These are phyloP conservation scores for Ormia ochracea DNA, from an alignment of 2,888 invertebrate genomes.

Conservation along the genomic window DNA sequence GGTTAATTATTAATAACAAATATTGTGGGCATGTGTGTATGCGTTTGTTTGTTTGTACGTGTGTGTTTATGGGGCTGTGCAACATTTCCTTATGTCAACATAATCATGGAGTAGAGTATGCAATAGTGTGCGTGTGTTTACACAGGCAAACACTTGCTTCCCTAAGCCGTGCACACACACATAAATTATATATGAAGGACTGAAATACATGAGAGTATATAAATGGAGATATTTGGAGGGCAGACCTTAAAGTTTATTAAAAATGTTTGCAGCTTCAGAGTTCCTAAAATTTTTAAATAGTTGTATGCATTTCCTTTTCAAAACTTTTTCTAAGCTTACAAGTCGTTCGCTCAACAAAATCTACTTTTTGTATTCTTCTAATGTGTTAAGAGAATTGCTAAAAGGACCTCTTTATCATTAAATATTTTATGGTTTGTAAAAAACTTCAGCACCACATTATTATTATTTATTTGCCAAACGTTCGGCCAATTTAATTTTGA, in stretches of 20 bases:
- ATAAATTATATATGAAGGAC: neutral
- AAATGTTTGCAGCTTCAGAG: neutral
- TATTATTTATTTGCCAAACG: slow-evolving; percentile 48
- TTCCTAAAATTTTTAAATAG: neutral
- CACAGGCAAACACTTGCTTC: slow-evolving; percentile 49
- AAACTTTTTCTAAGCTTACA: no score
- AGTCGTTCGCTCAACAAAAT: no score
- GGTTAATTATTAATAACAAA: slow-evolving; percentile 59
- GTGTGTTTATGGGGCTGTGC: neutral
- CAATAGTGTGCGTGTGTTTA: slow-evolving; percentile 32
- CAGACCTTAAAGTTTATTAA: neutral
- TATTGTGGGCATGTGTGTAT: slow-evolving; percentile 25
- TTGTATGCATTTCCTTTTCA: neutral
- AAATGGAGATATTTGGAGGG: no score
- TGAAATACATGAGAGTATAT: neutral
- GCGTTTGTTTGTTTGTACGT: neutral
- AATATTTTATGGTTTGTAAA: no score
- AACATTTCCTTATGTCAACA: slow-evolving; percentile 57
- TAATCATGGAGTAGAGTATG: slow-evolving; percentile 34
- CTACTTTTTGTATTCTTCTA: no score
- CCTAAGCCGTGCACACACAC: slow-evolving; percentile 11
- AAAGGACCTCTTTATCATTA: no score
- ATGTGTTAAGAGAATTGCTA: no score
- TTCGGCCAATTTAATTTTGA: slow-evolving; percentile 59
- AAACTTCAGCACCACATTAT: slow-evolving; percentile 24